Base-by-base conservation (phyloP, 2,888 invertebrate species). In the Folsomia manolachei region DNA sequence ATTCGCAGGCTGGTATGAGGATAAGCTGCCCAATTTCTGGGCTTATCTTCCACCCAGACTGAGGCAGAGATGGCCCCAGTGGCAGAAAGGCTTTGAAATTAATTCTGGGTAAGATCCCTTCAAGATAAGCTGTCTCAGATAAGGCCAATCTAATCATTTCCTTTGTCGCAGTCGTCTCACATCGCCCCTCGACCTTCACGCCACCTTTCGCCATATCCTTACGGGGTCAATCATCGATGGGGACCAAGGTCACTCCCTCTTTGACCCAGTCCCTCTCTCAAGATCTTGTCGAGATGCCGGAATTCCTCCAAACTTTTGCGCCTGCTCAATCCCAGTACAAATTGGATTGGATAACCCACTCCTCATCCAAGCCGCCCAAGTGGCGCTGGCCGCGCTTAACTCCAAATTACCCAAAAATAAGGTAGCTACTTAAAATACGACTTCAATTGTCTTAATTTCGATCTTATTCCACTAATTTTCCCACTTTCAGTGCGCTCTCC, bases 1-100 rank as follows among this genome's bases (percentile, higher is more conserved):
- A 1, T 85, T 88, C 75, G 88, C 89, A 27, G 91, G 91, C 0
- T 92, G 91, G 87, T 87, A 76, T 51, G 76, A 78, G 67, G 79
- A 79, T 60, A 79, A 78, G 63, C 72, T 79, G 19, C 79, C 79
- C 14, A 75, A 73, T 52, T 71, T 79, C 24, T 79, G 76, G 78
- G 70, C 76, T 4, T 77, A 76, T 27, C 25, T 79, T 2, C 78
- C 79, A 2, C 69, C 69, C 11, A 60, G 56, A 21, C 27, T 79
- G n/a, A 64, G 53, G 9, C 27, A 63, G 14, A 56, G 60, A 21
- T 70, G 26, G 51, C 75, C 76, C 14, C 25, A 63, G 2, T 77
- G 78, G 78, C n/a, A 64, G 14, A 27, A 67, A 0, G 39, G 75
- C 11, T 52, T 79, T 1, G n/a, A 53, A 52, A 21, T 63, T 9